Evolutionary conservation across 1,140 invertebrate genomes (phyloP).

Genomic region (Nomia melanderi): DNA sequence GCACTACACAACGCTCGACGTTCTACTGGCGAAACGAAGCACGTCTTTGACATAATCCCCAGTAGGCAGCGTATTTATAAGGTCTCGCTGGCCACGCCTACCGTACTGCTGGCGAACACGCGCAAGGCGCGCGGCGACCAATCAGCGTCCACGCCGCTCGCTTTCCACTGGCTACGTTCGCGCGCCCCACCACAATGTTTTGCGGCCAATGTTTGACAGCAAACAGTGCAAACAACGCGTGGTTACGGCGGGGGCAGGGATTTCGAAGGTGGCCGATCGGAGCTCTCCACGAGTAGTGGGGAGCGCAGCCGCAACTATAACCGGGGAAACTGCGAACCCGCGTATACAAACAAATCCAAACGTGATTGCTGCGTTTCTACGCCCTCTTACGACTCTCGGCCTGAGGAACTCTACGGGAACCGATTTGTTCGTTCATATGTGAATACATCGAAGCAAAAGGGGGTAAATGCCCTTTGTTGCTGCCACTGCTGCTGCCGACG

Average conservation of each 20-base stretch:
- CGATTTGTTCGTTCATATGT: conserved; percentile 11
- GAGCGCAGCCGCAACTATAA: conserved; percentile 74
- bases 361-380: conserved; percentile 51
- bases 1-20: not conserved
- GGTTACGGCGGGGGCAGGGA: conserved; percentile 44
- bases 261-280: conserved; percentile 54
- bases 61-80: conserved; percentile 47
- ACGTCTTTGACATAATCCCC: conserved; percentile 39
- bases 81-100: conserved; percentile 20
- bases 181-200: conserved; percentile 59
- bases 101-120: not conserved
- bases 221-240: conserved; percentile 74
- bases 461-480: conserved; percentile 22
- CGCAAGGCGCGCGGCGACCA: conserved; percentile 45
- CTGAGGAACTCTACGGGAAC: not conserved
- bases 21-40: not conserved
- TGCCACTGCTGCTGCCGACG: not conserved
- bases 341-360: conserved; percentile 72
- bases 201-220: conserved; percentile 77
- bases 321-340: conserved; percentile 29
- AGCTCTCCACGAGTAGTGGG: conserved; percentile 53
- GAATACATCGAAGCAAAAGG: not conserved
- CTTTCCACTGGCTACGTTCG: not conserved
- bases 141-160: conserved; percentile 19
- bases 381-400: conserved; percentile 36